These are phyloP conservation scores for Argyrosomus japonicus DNA, from an alignment of 2,113 vertebrate genomes.

Conservation along the genomic window DNA sequence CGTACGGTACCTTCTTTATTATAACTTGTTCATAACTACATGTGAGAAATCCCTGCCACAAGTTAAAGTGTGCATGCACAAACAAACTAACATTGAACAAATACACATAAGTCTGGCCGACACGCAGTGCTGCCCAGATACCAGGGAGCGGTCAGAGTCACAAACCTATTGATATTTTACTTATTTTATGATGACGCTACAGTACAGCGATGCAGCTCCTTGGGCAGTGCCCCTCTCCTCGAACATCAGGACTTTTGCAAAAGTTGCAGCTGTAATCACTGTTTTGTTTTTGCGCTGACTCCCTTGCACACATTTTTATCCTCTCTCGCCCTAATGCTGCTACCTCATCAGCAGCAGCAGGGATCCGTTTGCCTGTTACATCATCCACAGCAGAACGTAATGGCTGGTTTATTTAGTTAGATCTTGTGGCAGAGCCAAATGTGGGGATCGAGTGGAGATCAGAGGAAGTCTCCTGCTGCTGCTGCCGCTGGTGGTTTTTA, in stretches of 20 bases:
- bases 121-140: neutral
- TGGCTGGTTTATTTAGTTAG: constrained; percentile 49
- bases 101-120: neutral
- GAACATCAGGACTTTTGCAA: neutral
- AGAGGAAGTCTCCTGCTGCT: constrained; percentile 25
- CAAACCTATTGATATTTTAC: neutral
- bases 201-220: neutral
- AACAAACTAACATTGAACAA: neutral
- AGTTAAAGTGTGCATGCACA: neutral
- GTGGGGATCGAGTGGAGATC: constrained; percentile 36
- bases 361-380: constrained; percentile 55
- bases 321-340: constrained; percentile 12
- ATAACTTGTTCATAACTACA: neutral
- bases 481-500: neutral
- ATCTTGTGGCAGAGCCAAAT: constrained; percentile 43
- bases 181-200: neutral
- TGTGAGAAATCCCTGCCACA: neutral
- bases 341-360: constrained; percentile 37
- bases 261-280: constrained; percentile 30
- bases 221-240: neutral
- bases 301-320: neutral
- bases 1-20: neutral
- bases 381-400: constrained; percentile 42
- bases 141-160: neutral
- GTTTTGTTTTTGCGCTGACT: constrained; percentile 23